phyloP scores from a whole-genome alignment of 2,888 invertebrate species.

The Diarsia dahlii region DNA sequence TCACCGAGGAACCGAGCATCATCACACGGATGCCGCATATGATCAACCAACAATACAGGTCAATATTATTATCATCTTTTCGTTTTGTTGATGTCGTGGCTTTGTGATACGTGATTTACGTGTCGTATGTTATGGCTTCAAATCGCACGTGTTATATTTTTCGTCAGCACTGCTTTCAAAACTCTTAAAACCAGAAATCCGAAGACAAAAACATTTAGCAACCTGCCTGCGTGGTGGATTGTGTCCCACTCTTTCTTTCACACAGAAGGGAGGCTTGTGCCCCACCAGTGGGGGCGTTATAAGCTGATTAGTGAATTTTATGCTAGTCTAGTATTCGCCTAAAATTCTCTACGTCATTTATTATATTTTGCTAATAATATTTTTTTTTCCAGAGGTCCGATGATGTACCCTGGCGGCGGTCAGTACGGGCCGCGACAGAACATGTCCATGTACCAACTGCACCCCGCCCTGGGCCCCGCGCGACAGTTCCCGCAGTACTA shows the following conservation, averaged over 20 bases:
- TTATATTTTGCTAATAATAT: not conserved
- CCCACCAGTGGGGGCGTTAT: not conserved
- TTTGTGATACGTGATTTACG: not conserved
- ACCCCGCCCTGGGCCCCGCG: constrained; percentile 53
- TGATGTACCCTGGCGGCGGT: constrained; percentile 82
- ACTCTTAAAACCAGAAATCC: no score
- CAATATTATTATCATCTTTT: not conserved
- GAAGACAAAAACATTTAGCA: not conserved
- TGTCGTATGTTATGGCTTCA: not conserved
- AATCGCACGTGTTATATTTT: no score
- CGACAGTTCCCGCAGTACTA: constrained; percentile 79
- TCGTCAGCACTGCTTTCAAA: no score
- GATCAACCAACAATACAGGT: constrained; percentile 89
- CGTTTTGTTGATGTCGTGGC: not conserved
- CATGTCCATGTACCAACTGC: constrained; percentile 74
- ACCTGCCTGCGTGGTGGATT: not conserved
- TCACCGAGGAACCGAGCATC: constrained; percentile 87
- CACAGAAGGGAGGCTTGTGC: not conserved
- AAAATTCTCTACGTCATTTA: not conserved
- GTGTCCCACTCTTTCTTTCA: not conserved
- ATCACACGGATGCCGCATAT: constrained; percentile 90
- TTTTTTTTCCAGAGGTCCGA: constrained; percentile 77
- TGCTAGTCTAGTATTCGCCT: not conserved
- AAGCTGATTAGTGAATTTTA: not conserved
- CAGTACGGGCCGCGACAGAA: constrained; percentile 78